phyloP scores from a whole-genome alignment of 37 sponge, comb jelly and placozoan genomes.

The Eunapius fragilis region DNA sequence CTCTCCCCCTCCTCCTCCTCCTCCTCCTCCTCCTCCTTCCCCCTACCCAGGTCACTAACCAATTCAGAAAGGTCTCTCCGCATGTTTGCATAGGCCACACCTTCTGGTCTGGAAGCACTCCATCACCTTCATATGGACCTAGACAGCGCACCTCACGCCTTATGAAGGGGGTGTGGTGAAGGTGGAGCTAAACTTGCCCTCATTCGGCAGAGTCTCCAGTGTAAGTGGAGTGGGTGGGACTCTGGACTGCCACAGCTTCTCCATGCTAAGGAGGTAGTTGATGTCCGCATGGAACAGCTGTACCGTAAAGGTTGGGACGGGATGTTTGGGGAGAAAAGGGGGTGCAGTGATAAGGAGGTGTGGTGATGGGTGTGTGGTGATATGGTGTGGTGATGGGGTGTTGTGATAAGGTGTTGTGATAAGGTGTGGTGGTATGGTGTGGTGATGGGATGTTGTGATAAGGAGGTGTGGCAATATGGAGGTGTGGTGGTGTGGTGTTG shows the following conservation, averaged over 20 bases:
- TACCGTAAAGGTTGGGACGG: neutral
- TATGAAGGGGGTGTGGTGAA: neutral
- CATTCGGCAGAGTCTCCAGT: conserved; percentile 31
- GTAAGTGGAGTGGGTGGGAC: conserved; percentile 81
- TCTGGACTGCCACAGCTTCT: conserved; percentile 94
- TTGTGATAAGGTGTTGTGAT: no score
- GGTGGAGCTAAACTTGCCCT: neutral
- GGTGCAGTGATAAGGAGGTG: no score
- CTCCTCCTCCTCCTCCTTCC: neutral
- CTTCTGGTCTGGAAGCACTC: conserved; percentile 84
- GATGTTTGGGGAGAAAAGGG: neutral
- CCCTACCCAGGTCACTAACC: conserved; percentile 35
- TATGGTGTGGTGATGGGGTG: no score
- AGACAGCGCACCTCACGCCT: neutral
- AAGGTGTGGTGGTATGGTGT: no score
- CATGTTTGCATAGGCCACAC: conserved; percentile 87
- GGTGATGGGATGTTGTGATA: no score
- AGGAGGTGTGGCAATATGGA: no score
- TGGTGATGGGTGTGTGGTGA: no score
- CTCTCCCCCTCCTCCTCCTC: neutral
- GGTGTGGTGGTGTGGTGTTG: no score
- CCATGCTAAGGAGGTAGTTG: conserved; percentile 93
- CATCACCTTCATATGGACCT: neutral
- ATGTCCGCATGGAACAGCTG: conserved; percentile 89
- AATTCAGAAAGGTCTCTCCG: conserved; percentile 62